phyloP scores from a whole-genome alignment of 2,888 invertebrate species.

The Apoda limacodes region DNA sequence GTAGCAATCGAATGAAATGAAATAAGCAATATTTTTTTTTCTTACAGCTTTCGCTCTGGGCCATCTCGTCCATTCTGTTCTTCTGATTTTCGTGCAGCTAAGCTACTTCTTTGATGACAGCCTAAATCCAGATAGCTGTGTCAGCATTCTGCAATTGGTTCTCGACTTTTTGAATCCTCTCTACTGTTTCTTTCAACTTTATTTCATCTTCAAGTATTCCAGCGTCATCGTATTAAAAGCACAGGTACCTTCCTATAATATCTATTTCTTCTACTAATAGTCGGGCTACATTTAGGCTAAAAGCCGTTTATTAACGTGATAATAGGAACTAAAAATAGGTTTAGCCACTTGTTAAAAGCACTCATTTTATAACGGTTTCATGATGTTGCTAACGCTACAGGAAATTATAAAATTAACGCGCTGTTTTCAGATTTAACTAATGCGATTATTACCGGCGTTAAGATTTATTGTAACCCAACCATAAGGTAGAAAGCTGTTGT shows the following conservation, averaged over 20 bases:
- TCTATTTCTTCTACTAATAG: constrained; percentile 3
- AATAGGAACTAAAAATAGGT: no score
- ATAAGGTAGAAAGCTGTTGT: no score
- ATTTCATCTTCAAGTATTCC: constrained; percentile 85
- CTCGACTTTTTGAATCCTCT: constrained; percentile 77
- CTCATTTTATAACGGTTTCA: no score
- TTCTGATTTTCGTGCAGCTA: constrained; percentile 77
- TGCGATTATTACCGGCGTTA: no score
- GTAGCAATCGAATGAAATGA: not conserved
- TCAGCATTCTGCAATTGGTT: constrained; percentile 68
- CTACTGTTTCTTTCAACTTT: constrained; percentile 81
- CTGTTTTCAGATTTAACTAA: no score
- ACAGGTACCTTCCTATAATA: constrained; percentile 40
- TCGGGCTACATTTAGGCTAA: no score
- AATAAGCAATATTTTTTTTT: no score
- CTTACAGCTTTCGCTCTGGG: constrained; percentile 80
- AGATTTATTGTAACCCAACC: no score
- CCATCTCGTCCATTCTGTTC: constrained; percentile 79
- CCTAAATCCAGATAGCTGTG: constrained; percentile 69
- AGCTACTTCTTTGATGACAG: constrained; percentile 67
- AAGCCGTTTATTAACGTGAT: no score
- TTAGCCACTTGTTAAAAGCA: no score
- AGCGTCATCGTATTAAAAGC: constrained; percentile 72
- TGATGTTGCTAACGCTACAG: no score
- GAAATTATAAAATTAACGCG: no score